Evolutionary conservation across 2,888 invertebrate species (phyloP).

Genomic region (Acronicta aceris): DNA sequence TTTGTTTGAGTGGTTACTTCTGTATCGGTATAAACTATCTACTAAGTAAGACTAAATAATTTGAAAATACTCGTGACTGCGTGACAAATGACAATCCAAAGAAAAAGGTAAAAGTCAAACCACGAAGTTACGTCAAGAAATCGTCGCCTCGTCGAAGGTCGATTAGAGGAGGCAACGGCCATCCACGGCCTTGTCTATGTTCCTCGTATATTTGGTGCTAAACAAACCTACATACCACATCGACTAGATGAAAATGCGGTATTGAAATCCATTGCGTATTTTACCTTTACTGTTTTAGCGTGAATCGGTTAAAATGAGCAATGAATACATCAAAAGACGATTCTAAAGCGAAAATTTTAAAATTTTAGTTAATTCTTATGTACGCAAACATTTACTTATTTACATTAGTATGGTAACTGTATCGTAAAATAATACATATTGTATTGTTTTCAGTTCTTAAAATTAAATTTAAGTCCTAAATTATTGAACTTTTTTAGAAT

Average conservation of each 20-base stretch:
- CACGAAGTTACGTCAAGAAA: constrained; percentile 48
- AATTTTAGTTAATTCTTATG: too few species aligned
- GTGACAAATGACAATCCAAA: constrained; percentile 51
- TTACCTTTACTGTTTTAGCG: constrained; percentile 1
- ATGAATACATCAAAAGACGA: constrained; percentile 1
- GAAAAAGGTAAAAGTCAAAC: constrained; percentile 62
- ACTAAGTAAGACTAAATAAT: constrained; percentile 5
- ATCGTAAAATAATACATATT: neutral
- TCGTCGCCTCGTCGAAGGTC: constrained; percentile 49
- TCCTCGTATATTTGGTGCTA: constrained; percentile 47
- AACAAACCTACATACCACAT: constrained; percentile 36
- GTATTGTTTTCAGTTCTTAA: neutral
- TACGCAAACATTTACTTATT: neutral
- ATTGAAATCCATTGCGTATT: constrained; percentile 6
- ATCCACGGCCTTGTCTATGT: constrained; percentile 69
- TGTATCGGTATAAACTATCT: neutral
- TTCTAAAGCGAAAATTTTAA: neutral
- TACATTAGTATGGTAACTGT: neutral
- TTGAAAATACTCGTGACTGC: constrained; percentile 37
- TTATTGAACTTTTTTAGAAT: too few species aligned
- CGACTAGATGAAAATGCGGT: constrained; percentile 28
- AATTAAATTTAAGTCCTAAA: too few species aligned
- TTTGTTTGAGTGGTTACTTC: neutral
- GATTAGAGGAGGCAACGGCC: constrained; percentile 65
- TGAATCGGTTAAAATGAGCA: constrained; percentile 1